Evolutionary conservation across 1,140 invertebrate genomes (phyloP), one percentile per base, ranked within the genome.

Genomic region (Scylla paramamosain): DNA sequence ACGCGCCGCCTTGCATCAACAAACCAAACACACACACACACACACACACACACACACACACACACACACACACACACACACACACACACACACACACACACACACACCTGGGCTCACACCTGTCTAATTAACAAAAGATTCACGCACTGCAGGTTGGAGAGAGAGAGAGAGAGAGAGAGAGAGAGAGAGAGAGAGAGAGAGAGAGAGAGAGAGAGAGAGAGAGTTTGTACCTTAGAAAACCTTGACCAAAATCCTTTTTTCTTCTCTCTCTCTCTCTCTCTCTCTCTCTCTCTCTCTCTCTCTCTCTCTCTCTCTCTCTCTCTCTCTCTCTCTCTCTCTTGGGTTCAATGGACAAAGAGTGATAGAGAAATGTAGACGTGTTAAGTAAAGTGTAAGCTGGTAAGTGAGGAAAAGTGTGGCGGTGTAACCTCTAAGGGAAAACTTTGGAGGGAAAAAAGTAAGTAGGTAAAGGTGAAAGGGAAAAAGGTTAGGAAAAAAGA

Each of bases 111-210:
- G 14, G n/a, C 25, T 25, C 32, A 86, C 83, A 1, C 39, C 7
- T 29, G 28, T 25, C 7, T 29, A n/a, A n/a, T 29, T 83, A 29
- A 83, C 7, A 83, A 86, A 1, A 86, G 12, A 86, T 1, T 16
- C 83, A n/a, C 4, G 32, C 25, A 86, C 83, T n/a, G 25, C 28
- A 31, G 14, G 12, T 6, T 3, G 25, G 83, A 86, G 83, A 86
- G 83, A 86, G 83, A 86, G 83, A 86, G 12, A 86, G 83, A 86
- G 83, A 86, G 83, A 86, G 83, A 86, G 83, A 86, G 83, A 86
- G 83, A 86, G 83, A 86, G 83, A 86, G 83, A 86, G 83, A 86
- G 83, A 86, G 83, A 86, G 84, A 86, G 84, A 86, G 84, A 86
- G 84, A 86, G 84, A 86, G 84, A 86, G 84, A 86, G 84, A 86